phyloP scores from a whole-genome alignment of 2,888 invertebrate genomes.

The Metalampra italica region DNA sequence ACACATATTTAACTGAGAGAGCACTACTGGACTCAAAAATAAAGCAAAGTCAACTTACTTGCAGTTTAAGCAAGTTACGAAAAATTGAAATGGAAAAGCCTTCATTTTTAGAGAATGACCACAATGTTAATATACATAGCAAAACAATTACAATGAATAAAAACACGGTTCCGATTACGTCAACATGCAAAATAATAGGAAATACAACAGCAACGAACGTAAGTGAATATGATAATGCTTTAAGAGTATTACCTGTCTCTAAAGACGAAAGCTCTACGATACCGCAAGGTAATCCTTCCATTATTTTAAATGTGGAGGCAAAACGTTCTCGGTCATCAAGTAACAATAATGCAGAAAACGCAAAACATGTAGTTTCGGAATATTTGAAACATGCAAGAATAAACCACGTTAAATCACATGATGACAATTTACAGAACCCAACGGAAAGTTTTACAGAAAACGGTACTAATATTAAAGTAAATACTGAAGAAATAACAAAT shows the following conservation, averaged over 20 bases:
- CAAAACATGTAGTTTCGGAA: constrained; percentile 82
- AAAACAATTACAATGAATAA: constrained; percentile 26
- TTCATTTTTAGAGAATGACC: constrained; percentile 40
- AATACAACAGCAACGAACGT: constrained; percentile 26
- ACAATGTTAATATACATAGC: constrained; percentile 25
- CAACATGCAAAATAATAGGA: constrained; percentile 11
- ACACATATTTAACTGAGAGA: constrained; percentile 85
- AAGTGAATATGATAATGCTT: constrained; percentile 26
- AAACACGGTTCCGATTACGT: constrained; percentile 17
- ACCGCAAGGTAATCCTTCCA: constrained; percentile 26
- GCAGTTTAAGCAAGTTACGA: constrained; percentile 52
- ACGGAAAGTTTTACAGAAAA: constrained; percentile 50
- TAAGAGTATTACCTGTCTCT: constrained; percentile 21
- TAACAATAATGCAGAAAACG: constrained; percentile 65
- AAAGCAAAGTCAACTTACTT: constrained; percentile 81
- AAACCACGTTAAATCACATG: constrained; percentile 59
- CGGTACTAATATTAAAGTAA: constrained; percentile 34
- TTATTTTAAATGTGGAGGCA: constrained; percentile 27
- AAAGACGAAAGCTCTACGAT: constrained; percentile 35
- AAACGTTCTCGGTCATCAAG: constrained; percentile 42
- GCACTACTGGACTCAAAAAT: constrained; percentile 84
- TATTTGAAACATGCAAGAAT: constrained; percentile 81
- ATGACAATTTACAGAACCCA: constrained; percentile 48
- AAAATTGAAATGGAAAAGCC: constrained; percentile 56
- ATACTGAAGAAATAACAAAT: constrained; percentile 49